Base-by-base conservation (phyloP, 2,797 vertebrate species). In the Trachurus trachurus region DNA sequence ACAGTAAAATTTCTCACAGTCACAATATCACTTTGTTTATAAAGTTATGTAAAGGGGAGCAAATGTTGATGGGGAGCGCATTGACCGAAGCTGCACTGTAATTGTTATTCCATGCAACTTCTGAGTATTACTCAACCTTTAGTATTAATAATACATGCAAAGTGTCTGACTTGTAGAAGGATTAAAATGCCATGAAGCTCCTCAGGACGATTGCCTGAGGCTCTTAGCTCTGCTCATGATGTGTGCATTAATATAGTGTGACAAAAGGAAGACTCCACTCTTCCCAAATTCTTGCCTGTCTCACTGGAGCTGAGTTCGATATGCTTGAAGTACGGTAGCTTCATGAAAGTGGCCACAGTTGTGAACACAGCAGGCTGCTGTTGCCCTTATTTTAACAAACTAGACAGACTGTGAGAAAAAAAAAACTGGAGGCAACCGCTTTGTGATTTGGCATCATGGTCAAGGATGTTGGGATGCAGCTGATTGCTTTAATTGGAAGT, bases 121-220 rank as follows among this genome's bases (percentile, higher is more conserved):
- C 78, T 64, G 69, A 78, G 72, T 81, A 81, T 83, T 72, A 81
- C 75, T 71, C 77, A 80, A 31, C 59, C 80, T 87, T 86, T 77
- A 84, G 64, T 75, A 75, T 82, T 80, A 84, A 84, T 85, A 78
- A 88, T 91, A 79, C 81, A 90, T 89, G 81, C 83, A 87, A 86
- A 90, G 76, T 85, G 58, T 66, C 74, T 45, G 72, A 79, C 42
- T 67, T 74, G 72, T 76, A 76, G 65, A 80, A 84, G 52, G 71
- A 88, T 87, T 79, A 82, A 86, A 85, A 80, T 81, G 74, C 9
- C 68, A 76, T 78, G 71, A 79, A 76, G 72, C 82, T 89, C 79
- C 84, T 83, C 64, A 19, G 79, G 78, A 85, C 78, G 83, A 79
- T 74, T 69, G 85, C 76, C 81, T 0, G 15, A 78, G 78, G 80